These are phyloP conservation scores for Oxyura jamaicensis DNA, from an alignment of 2,113 vertebrate species.

Conservation along the genomic window DNA sequence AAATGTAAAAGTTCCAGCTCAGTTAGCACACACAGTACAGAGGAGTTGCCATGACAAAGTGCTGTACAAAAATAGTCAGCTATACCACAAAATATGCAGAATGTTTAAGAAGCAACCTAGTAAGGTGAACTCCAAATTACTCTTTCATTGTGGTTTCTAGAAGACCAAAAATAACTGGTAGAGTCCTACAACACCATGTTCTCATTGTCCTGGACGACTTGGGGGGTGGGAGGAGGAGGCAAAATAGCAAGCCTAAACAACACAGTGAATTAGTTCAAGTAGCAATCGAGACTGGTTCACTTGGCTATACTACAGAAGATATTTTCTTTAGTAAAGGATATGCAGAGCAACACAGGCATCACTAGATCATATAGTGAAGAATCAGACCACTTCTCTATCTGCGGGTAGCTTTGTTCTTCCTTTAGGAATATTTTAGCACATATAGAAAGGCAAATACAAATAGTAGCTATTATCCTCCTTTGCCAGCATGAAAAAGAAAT, in stretches of 20 bases:
- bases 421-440: not conserved
- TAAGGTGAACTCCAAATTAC: not conserved
- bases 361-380: not conserved
- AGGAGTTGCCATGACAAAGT: not conserved
- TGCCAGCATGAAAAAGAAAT: not conserved
- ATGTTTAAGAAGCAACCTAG: not conserved
- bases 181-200: not conserved
- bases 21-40: not conserved
- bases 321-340: not conserved
- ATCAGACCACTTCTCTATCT: not conserved
- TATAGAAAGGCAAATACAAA: not conserved
- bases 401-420: not conserved
- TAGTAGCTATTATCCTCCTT: not conserved
- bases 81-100: not conserved
- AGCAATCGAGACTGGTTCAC: not conserved
- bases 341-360: not conserved
- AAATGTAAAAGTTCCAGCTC: not conserved
- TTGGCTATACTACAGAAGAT: not conserved
- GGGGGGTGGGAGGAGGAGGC: not conserved
- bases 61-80: not conserved
- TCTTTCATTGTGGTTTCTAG: not conserved
- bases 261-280: not conserved
- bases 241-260: not conserved
- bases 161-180: not conserved
- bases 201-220: not conserved